Conservation (phyloP, 2,797 vertebrate species). For the Notolepis coatsorum region DNA sequence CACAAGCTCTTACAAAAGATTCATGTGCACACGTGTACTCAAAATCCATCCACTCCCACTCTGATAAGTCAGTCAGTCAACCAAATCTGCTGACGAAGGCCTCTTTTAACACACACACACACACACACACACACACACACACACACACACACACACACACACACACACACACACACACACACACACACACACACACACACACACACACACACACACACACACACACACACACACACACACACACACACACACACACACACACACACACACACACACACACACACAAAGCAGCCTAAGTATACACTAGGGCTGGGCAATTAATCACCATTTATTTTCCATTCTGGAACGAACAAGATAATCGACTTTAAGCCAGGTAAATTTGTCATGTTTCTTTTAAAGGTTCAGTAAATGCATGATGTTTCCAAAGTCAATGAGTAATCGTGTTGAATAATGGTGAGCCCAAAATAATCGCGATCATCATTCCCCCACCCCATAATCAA, state of each 20-base stretch:
- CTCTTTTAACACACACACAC: not conserved
- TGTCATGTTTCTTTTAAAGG: too few species aligned
- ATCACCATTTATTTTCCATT: too few species aligned
- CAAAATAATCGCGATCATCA: too few species aligned
- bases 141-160: not conserved
- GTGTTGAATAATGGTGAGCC: too few species aligned
- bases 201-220: not conserved
- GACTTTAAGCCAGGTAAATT: too few species aligned
- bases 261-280: too few species aligned
- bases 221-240: slow-evolving; percentile 10
- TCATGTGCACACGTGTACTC: slow-evolving; percentile 61
- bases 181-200: slow-evolving; percentile 2
- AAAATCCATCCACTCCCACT: slow-evolving; percentile 61
- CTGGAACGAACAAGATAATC: too few species aligned
- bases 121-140: slow-evolving; percentile 7
- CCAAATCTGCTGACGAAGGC: slow-evolving; percentile 65
- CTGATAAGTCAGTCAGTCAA: slow-evolving; percentile 66
- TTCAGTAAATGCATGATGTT: too few species aligned
- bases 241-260: slow-evolving; percentile 14
- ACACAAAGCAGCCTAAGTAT: too few species aligned
- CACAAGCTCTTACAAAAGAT: slow-evolving; percentile 52
- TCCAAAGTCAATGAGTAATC: too few species aligned
- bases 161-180: slow-evolving; percentile 3
- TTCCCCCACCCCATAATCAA: too few species aligned
- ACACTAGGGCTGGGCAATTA: too few species aligned